Conservation (phyloP, 2,888 invertebrate species). For the Agrilus cyanescens region DNA sequence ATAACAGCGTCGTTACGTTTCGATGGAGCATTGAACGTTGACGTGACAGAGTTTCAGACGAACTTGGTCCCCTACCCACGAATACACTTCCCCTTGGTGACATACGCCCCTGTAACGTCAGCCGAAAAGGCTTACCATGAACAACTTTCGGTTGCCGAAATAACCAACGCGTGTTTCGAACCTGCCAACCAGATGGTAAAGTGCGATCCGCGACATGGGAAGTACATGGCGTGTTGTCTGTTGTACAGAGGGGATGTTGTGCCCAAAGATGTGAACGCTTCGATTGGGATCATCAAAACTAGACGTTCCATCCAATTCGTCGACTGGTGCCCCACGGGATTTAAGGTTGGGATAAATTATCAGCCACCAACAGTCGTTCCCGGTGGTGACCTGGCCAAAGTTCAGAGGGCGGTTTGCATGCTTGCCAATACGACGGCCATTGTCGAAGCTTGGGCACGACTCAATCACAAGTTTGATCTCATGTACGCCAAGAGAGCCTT, state of each 20-base stretch:
- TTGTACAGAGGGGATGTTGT: slow-evolving; percentile 33
- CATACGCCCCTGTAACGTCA: slow-evolving; percentile 45
- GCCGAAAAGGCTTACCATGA: slow-evolving; percentile 49
- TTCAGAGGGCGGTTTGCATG: slow-evolving; percentile 93
- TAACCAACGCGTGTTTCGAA: slow-evolving; percentile 51
- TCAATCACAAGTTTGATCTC: slow-evolving; percentile 90
- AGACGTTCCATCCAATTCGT: slow-evolving; percentile 83
- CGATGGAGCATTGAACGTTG: slow-evolving; percentile 47
- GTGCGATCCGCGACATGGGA: slow-evolving; percentile 13
- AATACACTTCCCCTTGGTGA: slow-evolving; percentile 47
- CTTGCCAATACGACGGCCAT: slow-evolving; percentile 93
- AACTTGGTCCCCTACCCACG: slow-evolving; percentile 47
- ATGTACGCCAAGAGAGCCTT: slow-evolving; percentile 92
- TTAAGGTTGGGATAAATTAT: slow-evolving; percentile 78
- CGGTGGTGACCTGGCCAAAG: slow-evolving; percentile 84
- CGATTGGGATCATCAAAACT: slow-evolving; percentile 86
- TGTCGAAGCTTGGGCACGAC: slow-evolving; percentile 89
- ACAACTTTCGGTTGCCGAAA: slow-evolving; percentile 44
- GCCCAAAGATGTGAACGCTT: slow-evolving; percentile 74
- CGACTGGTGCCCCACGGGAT: slow-evolving; percentile 76
- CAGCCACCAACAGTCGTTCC: slow-evolving; percentile 86
- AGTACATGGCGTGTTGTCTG: slow-evolving; percentile 48
- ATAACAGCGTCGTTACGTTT: slow-evolving; percentile 49
- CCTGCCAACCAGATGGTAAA: slow-evolving; percentile 46
- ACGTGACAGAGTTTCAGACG: slow-evolving; percentile 48